Evolutionary conservation across 2,113 vertebrate genomes (phyloP).

Genomic region (Syrrhaptes paradoxus): DNA sequence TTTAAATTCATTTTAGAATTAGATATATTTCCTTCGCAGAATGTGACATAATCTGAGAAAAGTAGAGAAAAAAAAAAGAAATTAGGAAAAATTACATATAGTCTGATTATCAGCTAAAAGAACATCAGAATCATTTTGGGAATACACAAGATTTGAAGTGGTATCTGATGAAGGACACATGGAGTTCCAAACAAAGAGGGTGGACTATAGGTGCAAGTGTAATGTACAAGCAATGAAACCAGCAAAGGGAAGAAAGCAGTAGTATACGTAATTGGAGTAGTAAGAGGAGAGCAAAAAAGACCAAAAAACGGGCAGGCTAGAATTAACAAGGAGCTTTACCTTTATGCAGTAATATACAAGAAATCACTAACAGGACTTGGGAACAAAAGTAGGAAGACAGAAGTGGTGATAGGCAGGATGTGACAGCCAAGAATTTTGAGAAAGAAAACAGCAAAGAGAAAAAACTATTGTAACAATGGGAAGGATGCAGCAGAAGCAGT

Average conservation of each 20-base stretch:
- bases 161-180: background rate
- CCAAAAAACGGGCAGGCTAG: background rate
- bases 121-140: background rate
- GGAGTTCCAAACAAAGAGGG: background rate
- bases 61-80: background rate
- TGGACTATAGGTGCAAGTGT: accelerated
- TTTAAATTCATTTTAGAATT: background rate
- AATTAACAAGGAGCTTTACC: background rate
- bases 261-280: background rate
- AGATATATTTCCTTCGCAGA: background rate
- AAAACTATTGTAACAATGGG: background rate
- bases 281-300: background rate
- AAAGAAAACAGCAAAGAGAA: background rate
- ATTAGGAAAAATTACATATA: background rate
- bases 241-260: background rate
- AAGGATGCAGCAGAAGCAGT: background rate
- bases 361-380: background rate
- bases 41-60: background rate
- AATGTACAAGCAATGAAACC: background rate
- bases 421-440: background rate
- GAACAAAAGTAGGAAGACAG: background rate
- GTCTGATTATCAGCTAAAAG: background rate
- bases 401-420: background rate
- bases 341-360: background rate
- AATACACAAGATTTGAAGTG: background rate